These are phyloP conservation scores for Amniataba percoides DNA, from an alignment of 2,797 vertebrate genomes.

Conservation along the genomic window DNA sequence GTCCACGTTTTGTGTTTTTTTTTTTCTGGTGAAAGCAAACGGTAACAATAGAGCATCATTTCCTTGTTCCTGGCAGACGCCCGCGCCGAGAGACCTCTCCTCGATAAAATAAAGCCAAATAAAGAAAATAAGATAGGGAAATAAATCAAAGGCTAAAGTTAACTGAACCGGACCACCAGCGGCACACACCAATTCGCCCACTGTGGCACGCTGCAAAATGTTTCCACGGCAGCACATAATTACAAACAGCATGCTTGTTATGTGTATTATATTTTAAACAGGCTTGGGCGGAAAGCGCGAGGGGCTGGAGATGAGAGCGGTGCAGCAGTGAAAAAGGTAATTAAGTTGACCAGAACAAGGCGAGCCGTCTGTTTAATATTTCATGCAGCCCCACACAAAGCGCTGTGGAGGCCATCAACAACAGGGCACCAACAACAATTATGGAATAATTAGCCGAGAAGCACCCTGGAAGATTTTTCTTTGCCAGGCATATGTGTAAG, in stretches of 20 bases:
- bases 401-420: constrained; percentile 71
- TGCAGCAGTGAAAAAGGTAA: constrained; percentile 74
- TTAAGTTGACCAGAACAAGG: constrained; percentile 83
- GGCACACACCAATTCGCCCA: neutral
- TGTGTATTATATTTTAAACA: constrained; percentile 68
- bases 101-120: constrained; percentile 21
- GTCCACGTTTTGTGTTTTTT: constrained; percentile 59
- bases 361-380: constrained; percentile 79
- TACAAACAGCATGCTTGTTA: constrained; percentile 73
- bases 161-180: constrained; percentile 40
- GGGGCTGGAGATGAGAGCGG: constrained; percentile 58
- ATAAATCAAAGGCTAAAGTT: constrained; percentile 36
- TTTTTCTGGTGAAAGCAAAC: constrained; percentile 53
- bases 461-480: constrained; percentile 67
- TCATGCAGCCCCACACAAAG: constrained; percentile 69
- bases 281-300: constrained; percentile 57
- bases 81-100: neutral
- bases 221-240: constrained; percentile 65
- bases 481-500: constrained; percentile 70
- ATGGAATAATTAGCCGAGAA: constrained; percentile 81
- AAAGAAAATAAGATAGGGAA: neutral
- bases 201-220: constrained; percentile 40
- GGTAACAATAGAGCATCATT: constrained; percentile 50
- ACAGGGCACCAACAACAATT: constrained; percentile 79
- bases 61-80: constrained; percentile 39